Evolutionary conservation across 2,113 vertebrate species (phyloP), one percentile per base, ranked within the genome.

Genomic region (Barbus barbus): DNA sequence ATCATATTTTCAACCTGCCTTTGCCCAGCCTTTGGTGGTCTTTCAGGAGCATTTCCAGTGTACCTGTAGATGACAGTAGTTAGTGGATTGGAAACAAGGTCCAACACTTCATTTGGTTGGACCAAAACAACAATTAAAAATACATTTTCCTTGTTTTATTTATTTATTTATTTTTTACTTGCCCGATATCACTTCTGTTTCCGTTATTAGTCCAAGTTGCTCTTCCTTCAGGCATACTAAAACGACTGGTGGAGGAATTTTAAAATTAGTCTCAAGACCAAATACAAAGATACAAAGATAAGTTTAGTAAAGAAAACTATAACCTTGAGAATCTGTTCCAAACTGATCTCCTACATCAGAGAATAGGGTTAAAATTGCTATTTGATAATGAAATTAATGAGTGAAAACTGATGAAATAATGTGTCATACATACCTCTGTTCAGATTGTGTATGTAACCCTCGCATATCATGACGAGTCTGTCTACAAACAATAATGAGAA

Each of bases 1-100:
- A 12, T 44, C 13, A 53, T 83, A 31, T 14, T 4, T 7, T 75
- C 1, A 51, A 51, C 53, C 9, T 90, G 58, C 92, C 91, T 92
- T 86, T 81, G 79, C 24, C 87, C 78, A 12, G 87, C 61, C 20
- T 6, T 80, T 60, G 61, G 53, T 41, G 88, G 60, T 44, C 84
- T 69, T 81, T 28, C 36, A 13, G 82, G 82, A 48, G n/a, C 2
- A 7, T 58, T 60, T 60, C 48, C 48, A 51, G 48, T 51, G 5
- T 51, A 51, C 46, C 46, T 51, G 46, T 5, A 51, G 4, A 51
- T 16, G 18, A 8, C 14, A 5, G 14, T 51, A 48, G 4, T 48
- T 48, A 51, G 46, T 51, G 46, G 1, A 51, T 16, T 51, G 9
- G 48, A 18, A 18, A 18, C 48, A 46, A 36, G 33, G 33, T 4